phyloP scores from a whole-genome alignment of 2,888 invertebrate genomes.

The Tachystola acroxantha region DNA sequence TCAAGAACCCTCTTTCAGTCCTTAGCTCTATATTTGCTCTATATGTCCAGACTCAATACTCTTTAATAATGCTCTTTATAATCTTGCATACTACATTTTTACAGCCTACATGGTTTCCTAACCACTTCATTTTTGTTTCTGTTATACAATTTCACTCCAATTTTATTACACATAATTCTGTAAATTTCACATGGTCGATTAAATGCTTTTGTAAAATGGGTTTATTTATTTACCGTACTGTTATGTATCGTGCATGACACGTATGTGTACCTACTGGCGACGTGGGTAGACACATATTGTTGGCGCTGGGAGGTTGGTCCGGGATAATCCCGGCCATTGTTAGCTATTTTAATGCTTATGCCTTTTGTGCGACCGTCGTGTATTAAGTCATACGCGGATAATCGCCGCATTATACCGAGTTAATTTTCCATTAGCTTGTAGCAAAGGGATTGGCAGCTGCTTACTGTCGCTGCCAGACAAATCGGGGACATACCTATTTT shows the following conservation, averaged over 20 bases:
- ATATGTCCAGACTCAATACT: too few relatives aligned
- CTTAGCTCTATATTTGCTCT: too few relatives aligned
- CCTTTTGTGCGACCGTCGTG: conserved; percentile 64
- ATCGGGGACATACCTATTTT: conserved; percentile 31
- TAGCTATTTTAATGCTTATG: conserved; percentile 74
- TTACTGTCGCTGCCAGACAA: conserved; percentile 43
- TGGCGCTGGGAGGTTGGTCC: conserved; percentile 46
- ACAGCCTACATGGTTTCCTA: too few relatives aligned
- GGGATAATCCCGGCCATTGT: conserved; percentile 71
- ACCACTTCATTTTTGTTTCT: too few relatives aligned
- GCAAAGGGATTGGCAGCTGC: conserved; percentile 61
- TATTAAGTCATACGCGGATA: conserved; percentile 76
- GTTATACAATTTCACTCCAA: too few relatives aligned
- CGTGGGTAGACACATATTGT: conserved; percentile 38
- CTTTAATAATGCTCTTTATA: too few relatives aligned
- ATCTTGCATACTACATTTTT: too few relatives aligned
- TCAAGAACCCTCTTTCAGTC: too few relatives aligned
- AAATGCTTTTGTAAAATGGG: too few relatives aligned
- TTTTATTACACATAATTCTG: too few relatives aligned
- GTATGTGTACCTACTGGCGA: conserved; percentile 17
- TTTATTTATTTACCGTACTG: too few relatives aligned
- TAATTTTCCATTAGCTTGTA: conserved; percentile 67
- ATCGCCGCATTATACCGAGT: conserved; percentile 72
- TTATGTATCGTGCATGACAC: not conserved
- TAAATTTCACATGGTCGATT: too few relatives aligned